Conservation (phyloP, 2,888 invertebrate genomes). For the Luperina nickerlii region DNA sequence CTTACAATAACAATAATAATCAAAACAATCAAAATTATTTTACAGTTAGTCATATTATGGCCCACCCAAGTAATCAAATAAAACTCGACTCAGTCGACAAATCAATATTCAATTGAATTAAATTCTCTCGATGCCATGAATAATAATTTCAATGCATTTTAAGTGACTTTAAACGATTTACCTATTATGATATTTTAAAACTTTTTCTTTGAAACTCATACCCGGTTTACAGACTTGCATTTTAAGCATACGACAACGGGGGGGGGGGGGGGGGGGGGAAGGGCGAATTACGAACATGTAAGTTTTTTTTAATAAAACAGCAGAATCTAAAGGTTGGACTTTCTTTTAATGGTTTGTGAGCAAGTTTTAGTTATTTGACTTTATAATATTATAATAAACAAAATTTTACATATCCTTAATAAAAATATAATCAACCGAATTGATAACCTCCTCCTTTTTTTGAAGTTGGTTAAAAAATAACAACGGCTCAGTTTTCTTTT, state of each 20-base stretch:
- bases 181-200: slow-evolving; percentile 35
- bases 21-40: slow-evolving; percentile 40
- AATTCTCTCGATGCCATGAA: slow-evolving; percentile 52
- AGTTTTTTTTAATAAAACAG: too few species aligned
- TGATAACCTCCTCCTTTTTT: too few species aligned
- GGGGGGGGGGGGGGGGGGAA: too few species aligned
- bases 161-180: slow-evolving; percentile 49
- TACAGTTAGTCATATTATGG: slow-evolving; percentile 23
- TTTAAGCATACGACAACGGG: not conserved
- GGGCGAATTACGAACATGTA: too few species aligned
- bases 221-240: not conserved
- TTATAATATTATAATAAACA: too few species aligned
- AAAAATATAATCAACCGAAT: too few species aligned
- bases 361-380: too few species aligned
- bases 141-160: slow-evolving; percentile 57
- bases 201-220: slow-evolving; percentile 14
- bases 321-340: too few species aligned
- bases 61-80: slow-evolving; percentile 44
- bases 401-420: too few species aligned
- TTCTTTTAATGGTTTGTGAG: too few species aligned
- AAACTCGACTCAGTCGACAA: slow-evolving; percentile 35
- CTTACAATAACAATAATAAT: not conserved
- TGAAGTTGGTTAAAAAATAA: too few species aligned
- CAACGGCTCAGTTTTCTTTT: too few species aligned
- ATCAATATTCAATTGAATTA: slow-evolving; percentile 58